Base-by-base conservation (phyloP, 2,888 invertebrate genomes). In the Choristoneura rosaceana region DNA sequence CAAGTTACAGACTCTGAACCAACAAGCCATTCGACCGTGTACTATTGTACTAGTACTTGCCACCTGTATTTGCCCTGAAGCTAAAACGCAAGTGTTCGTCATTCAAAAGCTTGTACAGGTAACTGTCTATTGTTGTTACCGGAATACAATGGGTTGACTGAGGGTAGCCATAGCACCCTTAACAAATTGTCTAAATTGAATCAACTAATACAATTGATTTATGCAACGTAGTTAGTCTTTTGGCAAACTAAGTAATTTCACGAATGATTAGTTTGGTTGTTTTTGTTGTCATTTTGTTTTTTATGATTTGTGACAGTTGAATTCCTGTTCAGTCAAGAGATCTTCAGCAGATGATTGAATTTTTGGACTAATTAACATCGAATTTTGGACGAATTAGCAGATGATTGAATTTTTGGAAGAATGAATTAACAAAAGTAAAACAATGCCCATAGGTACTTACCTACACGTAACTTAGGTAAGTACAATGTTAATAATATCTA, bases 1-100 rank as follows among this genome's bases (percentile, higher is more conserved):
- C 3, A n/a, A 33, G n/a, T 52, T 25, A 14, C 41, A 14, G 17
- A 52, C 67, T 55, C 25, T 47, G 38, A 62, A 55, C 62, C 62
- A 71, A 67, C 67, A 71, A 17, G 10, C 15, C 59, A 74, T 45
- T 69, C 71, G 71, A 70, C 75, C 75, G 58, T 71, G 63, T 52
- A 66, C 58, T 74, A 74, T 77, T 74, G 73, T 66, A 69, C 74
- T 69, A 69, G 64, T 52, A 52, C 65, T 77, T 77, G 78, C 62
- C 92, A 92, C 92, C 92, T 92, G 92, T 92, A 81, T 92, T 92
- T 92, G 81, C 90, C 89, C 82, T 81, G 65, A 71, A 82, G 90
- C 89, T 91, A 79, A 52, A 86, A 78, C 67, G 52, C 89, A 86
- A 87, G 87, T 89, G 84, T 74, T 62, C 38, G 58, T 59, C 60